Conservation (phyloP, 2,113 vertebrate species). For the Triplophysa siluroides region DNA sequence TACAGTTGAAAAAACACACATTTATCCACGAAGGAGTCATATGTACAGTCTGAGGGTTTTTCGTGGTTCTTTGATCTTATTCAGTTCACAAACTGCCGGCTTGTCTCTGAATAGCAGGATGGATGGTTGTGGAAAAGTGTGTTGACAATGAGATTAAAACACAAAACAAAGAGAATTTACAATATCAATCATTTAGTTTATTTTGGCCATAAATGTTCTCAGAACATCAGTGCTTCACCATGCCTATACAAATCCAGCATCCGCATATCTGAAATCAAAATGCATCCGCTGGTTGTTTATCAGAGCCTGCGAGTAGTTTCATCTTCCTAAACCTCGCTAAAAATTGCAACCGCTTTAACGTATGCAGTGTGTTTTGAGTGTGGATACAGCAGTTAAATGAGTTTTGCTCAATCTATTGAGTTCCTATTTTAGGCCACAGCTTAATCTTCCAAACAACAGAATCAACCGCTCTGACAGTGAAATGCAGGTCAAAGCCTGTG, state of each 20-base stretch:
- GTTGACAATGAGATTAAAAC: not conserved
- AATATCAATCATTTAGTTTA: too few relatives aligned
- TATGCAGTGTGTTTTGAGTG: slow-evolving; percentile 19
- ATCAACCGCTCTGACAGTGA: not conserved
- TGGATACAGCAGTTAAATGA: not conserved
- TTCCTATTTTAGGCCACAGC: not conserved
- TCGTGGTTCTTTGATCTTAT: not conserved
- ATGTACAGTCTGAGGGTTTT: not conserved
- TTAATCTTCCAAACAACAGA: not conserved
- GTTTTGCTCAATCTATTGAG: not conserved
- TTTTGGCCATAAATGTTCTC: not conserved
- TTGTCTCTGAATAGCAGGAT: not conserved
- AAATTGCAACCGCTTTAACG: not conserved
- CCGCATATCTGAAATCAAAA: not conserved
- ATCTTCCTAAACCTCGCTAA: too few relatives aligned
- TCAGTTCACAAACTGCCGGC: not conserved
- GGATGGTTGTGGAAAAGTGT: not conserved
- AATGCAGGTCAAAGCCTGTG: slow-evolving; percentile 23
- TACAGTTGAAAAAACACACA: not conserved
- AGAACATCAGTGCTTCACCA: not conserved
- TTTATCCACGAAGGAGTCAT: not conserved
- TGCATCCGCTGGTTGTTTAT: not conserved
- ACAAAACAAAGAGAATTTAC: not conserved
- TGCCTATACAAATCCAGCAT: not conserved
- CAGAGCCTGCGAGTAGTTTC: too few relatives aligned